phyloP scores from a whole-genome alignment of 2,113 vertebrate species.

The Hypocryptadius cinnamomeus region DNA sequence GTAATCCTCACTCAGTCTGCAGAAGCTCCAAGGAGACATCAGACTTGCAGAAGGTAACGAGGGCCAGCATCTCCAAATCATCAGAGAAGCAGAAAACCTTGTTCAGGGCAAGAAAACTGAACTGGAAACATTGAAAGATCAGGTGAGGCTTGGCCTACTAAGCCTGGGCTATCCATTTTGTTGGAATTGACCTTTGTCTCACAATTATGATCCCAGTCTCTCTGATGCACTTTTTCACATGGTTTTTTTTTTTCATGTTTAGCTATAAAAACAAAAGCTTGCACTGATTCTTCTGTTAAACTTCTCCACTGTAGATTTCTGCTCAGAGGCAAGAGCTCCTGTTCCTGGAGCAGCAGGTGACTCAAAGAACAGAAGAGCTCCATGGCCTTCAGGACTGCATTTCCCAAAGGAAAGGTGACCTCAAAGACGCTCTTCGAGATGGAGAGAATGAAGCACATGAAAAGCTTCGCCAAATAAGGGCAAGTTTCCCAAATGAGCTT shows the following conservation, averaged over 20 bases:
- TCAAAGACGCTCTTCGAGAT: constrained; percentile 68
- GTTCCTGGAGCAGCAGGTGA: constrained; percentile 65
- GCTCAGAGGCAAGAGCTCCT: constrained; percentile 69
- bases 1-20: constrained; percentile 64
- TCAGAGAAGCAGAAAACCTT: constrained; percentile 70
- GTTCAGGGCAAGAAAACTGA: constrained; percentile 67
- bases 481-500: not conserved
- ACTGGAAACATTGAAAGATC: constrained; percentile 66
- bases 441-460: constrained; percentile 72
- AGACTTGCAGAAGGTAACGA: constrained; percentile 61
- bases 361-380: constrained; percentile 70
- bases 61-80: constrained; percentile 64
- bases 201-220: not conserved
- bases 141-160: constrained; percentile 48
- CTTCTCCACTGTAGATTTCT: constrained; percentile 49
- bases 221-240: not conserved
- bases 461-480: constrained; percentile 68
- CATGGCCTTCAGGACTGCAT: constrained; percentile 65
- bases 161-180: not conserved
- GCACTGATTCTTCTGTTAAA: not conserved
- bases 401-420: constrained; percentile 66
- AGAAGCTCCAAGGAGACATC: constrained; percentile 71
- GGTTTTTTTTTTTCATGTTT: too few relatives aligned
- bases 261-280: not conserved
- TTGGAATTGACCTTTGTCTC: not conserved